Conservation (phyloP, 2,797 vertebrate species). For the Pristis pectinata region DNA sequence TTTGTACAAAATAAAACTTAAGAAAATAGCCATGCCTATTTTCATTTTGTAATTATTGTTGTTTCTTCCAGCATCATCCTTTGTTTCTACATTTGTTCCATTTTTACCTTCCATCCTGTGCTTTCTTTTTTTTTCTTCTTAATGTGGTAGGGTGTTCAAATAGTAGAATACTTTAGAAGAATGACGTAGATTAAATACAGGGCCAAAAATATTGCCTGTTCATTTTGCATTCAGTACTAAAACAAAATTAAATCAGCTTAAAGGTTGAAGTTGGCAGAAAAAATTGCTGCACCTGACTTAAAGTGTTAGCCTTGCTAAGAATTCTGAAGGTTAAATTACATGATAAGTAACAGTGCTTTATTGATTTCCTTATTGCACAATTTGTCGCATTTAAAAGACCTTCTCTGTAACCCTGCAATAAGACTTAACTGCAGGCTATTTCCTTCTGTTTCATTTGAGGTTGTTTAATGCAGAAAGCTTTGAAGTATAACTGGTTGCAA, state of each 20-base stretch:
- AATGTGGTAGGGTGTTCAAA: background rate
- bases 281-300: constrained; percentile 25
- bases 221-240: constrained; percentile 6
- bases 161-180: background rate
- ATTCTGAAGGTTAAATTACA: constrained; percentile 67
- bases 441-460: constrained; percentile 63
- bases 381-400: constrained; percentile 59
- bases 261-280: constrained; percentile 35
- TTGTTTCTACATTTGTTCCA: too few species aligned
- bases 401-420: constrained; percentile 51
- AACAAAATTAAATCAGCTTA: constrained; percentile 36
- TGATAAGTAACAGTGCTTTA: constrained; percentile 61
- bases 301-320: constrained; percentile 56
- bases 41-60: too few species aligned
- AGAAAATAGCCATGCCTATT: too few species aligned
- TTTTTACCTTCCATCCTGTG: too few species aligned
- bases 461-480: constrained; percentile 74
- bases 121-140: background rate
- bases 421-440: constrained; percentile 65
- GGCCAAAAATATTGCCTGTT: background rate
- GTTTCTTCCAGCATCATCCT: too few species aligned
- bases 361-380: constrained; percentile 59
- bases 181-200: constrained; percentile 27
- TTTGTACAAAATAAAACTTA: too few species aligned
- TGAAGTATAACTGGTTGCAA: constrained; percentile 79